phyloP scores from a whole-genome alignment of 2,113 vertebrate genomes.

The Brienomyrus brachyistius region DNA sequence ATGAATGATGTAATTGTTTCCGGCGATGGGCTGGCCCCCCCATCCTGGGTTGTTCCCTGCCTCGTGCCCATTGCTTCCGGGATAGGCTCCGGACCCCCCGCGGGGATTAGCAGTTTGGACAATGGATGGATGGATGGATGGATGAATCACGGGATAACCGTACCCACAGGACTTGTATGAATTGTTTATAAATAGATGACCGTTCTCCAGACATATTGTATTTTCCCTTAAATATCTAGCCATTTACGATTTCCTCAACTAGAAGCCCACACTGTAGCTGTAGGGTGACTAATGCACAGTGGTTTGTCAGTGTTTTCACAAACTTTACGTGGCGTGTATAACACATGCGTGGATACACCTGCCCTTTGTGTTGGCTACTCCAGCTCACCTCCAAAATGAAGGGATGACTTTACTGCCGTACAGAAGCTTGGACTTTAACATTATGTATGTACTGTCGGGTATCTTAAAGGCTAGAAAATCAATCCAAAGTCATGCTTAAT shows the following conservation, averaged over 20 bases:
- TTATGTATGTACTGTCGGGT: neutral
- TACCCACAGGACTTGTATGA: no score
- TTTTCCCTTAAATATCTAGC: neutral
- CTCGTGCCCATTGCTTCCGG: no score
- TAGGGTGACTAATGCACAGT: neutral
- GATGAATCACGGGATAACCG: no score
- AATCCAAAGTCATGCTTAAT: neutral
- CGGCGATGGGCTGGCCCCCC: no score
- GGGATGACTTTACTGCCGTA: neutral
- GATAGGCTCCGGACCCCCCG: no score
- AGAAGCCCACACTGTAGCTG: neutral
- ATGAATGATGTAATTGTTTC: neutral
- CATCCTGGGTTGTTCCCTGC: no score
- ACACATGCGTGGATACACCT: neutral
- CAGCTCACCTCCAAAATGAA: neutral
- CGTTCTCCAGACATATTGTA: neutral
- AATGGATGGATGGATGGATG: no score
- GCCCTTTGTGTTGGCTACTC: neutral
- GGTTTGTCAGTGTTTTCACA: neutral
- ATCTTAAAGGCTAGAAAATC: neutral
- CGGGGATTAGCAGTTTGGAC: no score
- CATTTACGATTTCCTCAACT: neutral
- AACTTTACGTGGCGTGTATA: neutral
- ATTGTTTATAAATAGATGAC: neutral
- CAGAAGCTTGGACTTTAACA: neutral